Conservation (phyloP, 2,888 invertebrate species). For the Mythimna ferrago region DNA sequence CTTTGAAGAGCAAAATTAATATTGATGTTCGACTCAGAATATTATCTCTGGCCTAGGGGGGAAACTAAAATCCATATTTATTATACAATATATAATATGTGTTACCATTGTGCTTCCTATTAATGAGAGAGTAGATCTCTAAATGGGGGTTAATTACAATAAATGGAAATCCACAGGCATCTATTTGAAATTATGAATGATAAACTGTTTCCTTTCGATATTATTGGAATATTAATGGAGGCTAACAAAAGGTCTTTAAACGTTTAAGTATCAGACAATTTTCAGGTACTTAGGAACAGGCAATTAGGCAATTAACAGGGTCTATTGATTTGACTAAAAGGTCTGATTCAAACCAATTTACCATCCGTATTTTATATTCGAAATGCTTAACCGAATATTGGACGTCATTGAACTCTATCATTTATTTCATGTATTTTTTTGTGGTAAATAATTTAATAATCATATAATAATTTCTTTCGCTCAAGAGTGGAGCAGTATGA, state of each 20-base stretch:
- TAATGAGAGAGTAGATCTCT: constrained; percentile 10
- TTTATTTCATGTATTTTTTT: neutral
- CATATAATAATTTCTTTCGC: too few relatives aligned
- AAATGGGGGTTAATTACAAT: neutral
- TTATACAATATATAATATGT: constrained; percentile 47
- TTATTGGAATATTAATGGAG: constrained; percentile 18
- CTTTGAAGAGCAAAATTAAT: constrained; percentile 78
- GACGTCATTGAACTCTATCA: neutral
- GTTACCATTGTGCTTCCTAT: constrained; percentile 31
- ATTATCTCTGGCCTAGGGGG: constrained; percentile 70
- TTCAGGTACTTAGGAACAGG: constrained; percentile 12
- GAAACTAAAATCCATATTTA: constrained; percentile 52
- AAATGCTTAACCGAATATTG: neutral
- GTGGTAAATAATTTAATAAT: too few relatives aligned
- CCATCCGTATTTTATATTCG: neutral
- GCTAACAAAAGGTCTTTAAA: constrained; percentile 3
- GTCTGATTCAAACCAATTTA: constrained; percentile 11
- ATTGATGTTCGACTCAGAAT: constrained; percentile 72
- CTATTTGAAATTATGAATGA: neutral
- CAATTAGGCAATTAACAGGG: constrained; percentile 43
- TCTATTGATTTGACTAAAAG: constrained; percentile 24
- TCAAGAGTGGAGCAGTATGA: too few relatives aligned
- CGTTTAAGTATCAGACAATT: constrained; percentile 24
- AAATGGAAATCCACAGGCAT: constrained; percentile 13
- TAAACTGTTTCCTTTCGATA: neutral